A percentile compares a stretch with the other conserved stretches of the same genome.
Conservation (phyloP, 1,140 invertebrate species). For the Drosophila ironensis region DNA sequence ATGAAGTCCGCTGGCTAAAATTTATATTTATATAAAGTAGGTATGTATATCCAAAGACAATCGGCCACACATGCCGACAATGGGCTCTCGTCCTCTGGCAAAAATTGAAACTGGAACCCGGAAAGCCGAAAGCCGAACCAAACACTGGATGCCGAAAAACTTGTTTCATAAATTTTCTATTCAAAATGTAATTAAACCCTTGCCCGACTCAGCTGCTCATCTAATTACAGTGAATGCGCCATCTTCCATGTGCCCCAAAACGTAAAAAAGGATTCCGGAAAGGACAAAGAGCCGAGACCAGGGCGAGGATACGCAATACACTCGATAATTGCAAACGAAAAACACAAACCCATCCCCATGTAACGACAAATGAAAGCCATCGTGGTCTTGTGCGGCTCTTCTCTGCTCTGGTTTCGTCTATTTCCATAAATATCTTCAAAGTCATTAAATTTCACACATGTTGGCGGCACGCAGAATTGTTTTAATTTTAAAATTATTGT, state of each 20-base stretch:
- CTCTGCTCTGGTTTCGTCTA: constrained; percentile 18
- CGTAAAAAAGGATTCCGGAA: constrained; percentile 23
- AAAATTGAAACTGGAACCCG: neutral
- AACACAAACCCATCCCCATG: constrained; percentile 24
- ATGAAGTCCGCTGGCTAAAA: neutral
- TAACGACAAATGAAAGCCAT: neutral
- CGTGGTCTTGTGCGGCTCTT: neutral
- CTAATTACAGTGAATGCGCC: constrained; percentile 58
- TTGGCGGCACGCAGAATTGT: constrained; percentile 70
- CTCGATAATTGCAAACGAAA: constrained; percentile 78
- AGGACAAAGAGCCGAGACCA: neutral
- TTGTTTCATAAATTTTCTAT: constrained; percentile 80
- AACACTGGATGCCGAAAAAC: constrained; percentile 51
- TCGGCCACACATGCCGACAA: constrained; percentile 61
- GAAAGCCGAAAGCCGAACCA: constrained; percentile 19
- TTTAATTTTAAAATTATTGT: constrained; percentile 80
- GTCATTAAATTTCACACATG: constrained; percentile 81
- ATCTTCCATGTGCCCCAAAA: constrained; percentile 31
- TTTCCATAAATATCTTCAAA: constrained; percentile 79
- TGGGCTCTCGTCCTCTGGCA: constrained; percentile 19
- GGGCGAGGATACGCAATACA: constrained; percentile 45
- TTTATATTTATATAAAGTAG: neutral
- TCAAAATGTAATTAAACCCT: constrained; percentile 80
- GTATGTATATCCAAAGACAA: constrained; percentile 13
- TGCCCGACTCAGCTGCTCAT: constrained; percentile 65